These are phyloP conservation scores for Oplegnathus fasciatus DNA, from an alignment of 2,113 vertebrate species.

Conservation along the genomic window DNA sequence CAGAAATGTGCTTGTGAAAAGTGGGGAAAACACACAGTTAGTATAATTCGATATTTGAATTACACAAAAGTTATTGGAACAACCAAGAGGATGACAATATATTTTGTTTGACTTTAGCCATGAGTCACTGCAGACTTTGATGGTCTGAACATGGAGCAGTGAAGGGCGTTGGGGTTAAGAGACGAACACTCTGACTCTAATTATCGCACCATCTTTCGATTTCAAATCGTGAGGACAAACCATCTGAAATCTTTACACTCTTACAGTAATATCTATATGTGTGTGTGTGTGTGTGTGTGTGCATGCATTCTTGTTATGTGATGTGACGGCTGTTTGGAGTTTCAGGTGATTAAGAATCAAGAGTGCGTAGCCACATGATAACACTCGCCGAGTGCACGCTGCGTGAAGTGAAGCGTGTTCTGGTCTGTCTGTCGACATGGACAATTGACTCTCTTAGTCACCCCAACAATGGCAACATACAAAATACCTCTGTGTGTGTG, in stretches of 20 bases:
- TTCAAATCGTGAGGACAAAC: not conserved
- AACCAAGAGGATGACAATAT: not conserved
- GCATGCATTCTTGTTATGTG: conserved; percentile 30
- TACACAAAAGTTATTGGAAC: not conserved
- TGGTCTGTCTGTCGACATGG: conserved; percentile 63
- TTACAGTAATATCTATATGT: conserved; percentile 1
- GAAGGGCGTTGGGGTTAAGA: not conserved
- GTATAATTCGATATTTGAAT: conserved; percentile 9
- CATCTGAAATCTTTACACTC: not conserved
- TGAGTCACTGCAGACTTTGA: not conserved
- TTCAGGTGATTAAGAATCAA: conserved; percentile 66
- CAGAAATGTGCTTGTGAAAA: conserved; percentile 21
- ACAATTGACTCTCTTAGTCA: conserved; percentile 58
- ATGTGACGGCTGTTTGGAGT: conserved; percentile 61
- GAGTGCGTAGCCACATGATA: conserved; percentile 56
- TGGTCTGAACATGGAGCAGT: not conserved
- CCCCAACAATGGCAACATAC: conserved; percentile 40
- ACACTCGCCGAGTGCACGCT: conserved; percentile 29
- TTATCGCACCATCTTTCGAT: conserved; percentile 11
- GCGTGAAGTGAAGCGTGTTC: conserved; percentile 57
- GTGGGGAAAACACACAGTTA: not conserved
- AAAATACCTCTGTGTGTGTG: conserved; percentile 26
- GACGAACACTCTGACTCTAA: not conserved
- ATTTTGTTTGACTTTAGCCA: not conserved
- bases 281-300: conserved; percentile 1